These are phyloP conservation scores for Anarhynchus alexandrinus DNA, from an alignment of 2,113 vertebrate genomes.

Conservation along the genomic window DNA sequence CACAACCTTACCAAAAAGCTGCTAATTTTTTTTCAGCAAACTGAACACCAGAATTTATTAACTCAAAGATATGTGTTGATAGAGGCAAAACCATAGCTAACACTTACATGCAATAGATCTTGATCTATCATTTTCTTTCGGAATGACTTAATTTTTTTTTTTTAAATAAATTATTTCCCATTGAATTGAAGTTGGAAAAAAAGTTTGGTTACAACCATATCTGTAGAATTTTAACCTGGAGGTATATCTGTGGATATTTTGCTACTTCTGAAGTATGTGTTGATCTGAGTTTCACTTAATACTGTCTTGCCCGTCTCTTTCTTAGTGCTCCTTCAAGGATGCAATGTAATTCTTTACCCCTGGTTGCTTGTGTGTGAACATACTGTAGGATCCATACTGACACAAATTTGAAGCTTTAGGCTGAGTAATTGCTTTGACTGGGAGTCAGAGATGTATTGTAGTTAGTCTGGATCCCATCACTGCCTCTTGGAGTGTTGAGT, in stretches of 20 bases:
- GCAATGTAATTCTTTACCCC: not conserved
- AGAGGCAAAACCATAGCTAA: not conserved
- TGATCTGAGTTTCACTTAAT: not conserved
- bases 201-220: not conserved
- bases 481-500: not conserved
- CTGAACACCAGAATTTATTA: not conserved
- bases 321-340: not conserved
- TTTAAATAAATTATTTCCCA: not conserved
- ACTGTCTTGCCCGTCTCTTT: not conserved
- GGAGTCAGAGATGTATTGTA: not conserved
- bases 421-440: not conserved
- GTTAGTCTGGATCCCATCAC: not conserved
- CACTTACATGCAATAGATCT: not conserved
- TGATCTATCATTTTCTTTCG: not conserved
- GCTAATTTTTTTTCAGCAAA: not conserved
- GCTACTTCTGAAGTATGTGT: not conserved
- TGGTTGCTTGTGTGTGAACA: accelerated
- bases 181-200: not conserved
- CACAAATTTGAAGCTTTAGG: not conserved
- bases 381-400: not conserved
- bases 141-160: not conserved
- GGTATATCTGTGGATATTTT: not conserved
- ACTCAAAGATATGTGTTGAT: not conserved
- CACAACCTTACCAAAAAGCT: not conserved
- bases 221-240: not conserved